phyloP scores from a whole-genome alignment of 2,888 invertebrate genomes.

The Xanthia togata region DNA sequence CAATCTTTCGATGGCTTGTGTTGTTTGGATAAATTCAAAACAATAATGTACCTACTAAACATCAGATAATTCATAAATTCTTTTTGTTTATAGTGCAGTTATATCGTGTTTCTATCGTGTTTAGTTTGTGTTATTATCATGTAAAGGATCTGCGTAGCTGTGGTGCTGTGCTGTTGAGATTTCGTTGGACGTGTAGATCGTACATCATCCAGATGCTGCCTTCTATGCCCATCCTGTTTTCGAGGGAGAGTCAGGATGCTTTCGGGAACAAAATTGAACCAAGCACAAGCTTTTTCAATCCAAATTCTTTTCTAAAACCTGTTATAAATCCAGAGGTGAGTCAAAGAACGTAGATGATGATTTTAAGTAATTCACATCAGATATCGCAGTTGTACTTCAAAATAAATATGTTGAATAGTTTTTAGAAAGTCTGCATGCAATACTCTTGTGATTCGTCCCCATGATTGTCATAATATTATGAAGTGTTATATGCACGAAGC shows the following conservation, averaged over 20 bases:
- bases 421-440: slow-evolving; percentile 28
- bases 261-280: slow-evolving; percentile 87
- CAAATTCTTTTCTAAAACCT: slow-evolving; percentile 77
- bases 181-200: slow-evolving; percentile 72
- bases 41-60: slow-evolving; percentile 74
- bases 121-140: slow-evolving; percentile 72
- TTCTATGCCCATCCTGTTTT: slow-evolving; percentile 88
- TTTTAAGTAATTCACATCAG: slow-evolving; percentile 65
- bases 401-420: slow-evolving; percentile 21
- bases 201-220: slow-evolving; percentile 86
- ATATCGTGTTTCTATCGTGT: slow-evolving; percentile 67
- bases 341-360: slow-evolving; percentile 67
- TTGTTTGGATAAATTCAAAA: slow-evolving; percentile 79
- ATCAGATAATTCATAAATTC: slow-evolving; percentile 67
- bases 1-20: slow-evolving; percentile 77
- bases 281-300: slow-evolving; percentile 84
- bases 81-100: slow-evolving; percentile 70
- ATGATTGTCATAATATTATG: slow-evolving; percentile 12
- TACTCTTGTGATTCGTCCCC: slow-evolving; percentile 11
- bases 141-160: slow-evolving; percentile 70
- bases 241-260: slow-evolving; percentile 88
- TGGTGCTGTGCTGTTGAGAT: slow-evolving; percentile 75
- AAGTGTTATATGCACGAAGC: slow-evolving; percentile 40
- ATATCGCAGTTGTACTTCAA: slow-evolving; percentile 33
- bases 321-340: slow-evolving; percentile 82